phyloP scores from a whole-genome alignment of 1,140 invertebrate genomes.

The Neodiprion pinetum region DNA sequence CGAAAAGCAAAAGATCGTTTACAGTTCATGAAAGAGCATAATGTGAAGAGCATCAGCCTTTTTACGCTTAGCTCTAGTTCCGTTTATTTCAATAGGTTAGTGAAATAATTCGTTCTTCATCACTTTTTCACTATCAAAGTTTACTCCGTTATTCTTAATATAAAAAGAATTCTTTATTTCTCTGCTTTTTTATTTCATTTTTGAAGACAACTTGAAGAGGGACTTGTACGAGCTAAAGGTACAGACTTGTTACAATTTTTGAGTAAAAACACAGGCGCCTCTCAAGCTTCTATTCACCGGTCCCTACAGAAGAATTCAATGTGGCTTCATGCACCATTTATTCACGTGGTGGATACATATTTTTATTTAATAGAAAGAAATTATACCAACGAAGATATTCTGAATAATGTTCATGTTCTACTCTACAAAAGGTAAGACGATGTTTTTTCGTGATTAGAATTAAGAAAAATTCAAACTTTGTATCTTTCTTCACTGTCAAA shows the following conservation, averaged over 20 bases:
- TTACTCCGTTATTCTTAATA: no score
- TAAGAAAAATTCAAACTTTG: not conserved
- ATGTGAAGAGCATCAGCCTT: not conserved
- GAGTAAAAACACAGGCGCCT: not conserved
- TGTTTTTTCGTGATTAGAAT: not conserved
- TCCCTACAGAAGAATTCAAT: not conserved
- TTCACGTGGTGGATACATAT: not conserved
- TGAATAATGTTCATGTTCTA: slow-evolving; percentile 26
- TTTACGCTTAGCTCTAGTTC: not conserved
- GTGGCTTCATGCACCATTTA: not conserved
- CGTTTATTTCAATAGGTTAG: not conserved
- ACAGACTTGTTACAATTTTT: not conserved
- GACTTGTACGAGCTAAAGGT: not conserved
- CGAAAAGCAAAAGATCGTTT: not conserved
- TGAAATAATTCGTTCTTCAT: no score
- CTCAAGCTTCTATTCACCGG: not conserved
- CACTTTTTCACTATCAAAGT: no score
- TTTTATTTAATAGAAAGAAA: not conserved
- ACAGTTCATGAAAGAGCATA: not conserved
- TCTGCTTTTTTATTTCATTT: not conserved
- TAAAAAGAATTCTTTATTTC: not conserved
- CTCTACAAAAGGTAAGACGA: slow-evolving; percentile 25
- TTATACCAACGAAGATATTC: slow-evolving; percentile 6
- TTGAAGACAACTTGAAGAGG: not conserved
- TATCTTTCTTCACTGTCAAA: slow-evolving; percentile 1